Percentiles rank a stretch among this genome's conserved stretches.
Evolutionary conservation across 2,888 invertebrate species (phyloP).

Genomic region (Microctonus brassicae): DNA sequence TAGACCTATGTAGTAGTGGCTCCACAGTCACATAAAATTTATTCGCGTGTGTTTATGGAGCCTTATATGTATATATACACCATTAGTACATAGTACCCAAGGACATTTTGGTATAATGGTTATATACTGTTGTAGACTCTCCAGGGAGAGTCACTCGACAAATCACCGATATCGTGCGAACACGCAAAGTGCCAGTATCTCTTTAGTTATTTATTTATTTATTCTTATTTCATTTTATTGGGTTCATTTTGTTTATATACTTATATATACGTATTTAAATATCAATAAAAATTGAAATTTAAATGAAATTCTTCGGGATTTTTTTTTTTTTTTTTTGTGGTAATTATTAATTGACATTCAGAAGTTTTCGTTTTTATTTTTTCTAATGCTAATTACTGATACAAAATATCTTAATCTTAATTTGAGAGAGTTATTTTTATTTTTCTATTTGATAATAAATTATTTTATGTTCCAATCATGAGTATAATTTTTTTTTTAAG

Average conservation of each 20-base stretch:
- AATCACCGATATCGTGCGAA: neutral
- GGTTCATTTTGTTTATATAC: neutral
- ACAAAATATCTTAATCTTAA: neutral
- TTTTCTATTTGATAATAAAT: neutral
- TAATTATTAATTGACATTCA: no score
- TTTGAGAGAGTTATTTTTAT: no score
- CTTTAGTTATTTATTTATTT: neutral
- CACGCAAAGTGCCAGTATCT: neutral
- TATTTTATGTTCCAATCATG: neutral
- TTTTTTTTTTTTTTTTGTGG: no score
- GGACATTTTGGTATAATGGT: neutral
- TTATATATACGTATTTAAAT: neutral
- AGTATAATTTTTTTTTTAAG: neutral
- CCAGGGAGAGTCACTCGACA: neutral
- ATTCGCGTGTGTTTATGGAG: neutral
- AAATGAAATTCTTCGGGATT: neutral
- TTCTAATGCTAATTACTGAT: neutral
- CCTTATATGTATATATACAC: neutral
- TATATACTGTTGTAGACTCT: neutral
- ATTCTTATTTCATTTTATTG: no score
- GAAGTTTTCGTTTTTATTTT: neutral
- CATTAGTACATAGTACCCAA: neutral
- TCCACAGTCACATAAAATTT: conserved; percentile 13
- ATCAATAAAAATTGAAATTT: neutral
- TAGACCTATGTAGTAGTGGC: neutral